Evolutionary conservation across 2,113 vertebrate species (phyloP).

Genomic region (Sceloporus tristichus): DNA sequence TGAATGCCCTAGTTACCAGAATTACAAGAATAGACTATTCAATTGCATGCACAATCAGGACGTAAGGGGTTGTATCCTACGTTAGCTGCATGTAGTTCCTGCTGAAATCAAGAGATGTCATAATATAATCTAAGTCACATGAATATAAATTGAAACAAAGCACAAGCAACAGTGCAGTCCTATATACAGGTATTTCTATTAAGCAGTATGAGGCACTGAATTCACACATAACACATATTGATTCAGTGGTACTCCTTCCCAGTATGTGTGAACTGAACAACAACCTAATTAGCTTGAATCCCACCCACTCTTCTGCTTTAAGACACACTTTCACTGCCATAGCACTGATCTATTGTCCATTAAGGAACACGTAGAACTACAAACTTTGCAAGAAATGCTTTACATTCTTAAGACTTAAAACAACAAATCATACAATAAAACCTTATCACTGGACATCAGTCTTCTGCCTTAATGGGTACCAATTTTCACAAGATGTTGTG

Average conservation of each 20-base stretch:
- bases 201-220: neutral
- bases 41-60: neutral
- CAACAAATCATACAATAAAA: neutral
- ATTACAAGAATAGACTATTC: neutral
- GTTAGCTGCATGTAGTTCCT: neutral
- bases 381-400: neutral
- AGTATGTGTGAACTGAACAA: neutral
- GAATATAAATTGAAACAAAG: neutral
- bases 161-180: neutral
- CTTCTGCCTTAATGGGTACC: neutral
- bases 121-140: neutral
- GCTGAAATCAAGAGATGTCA: neutral
- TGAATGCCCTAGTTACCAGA: neutral
- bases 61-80: neutral
- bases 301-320: neutral
- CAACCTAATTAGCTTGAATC: neutral
- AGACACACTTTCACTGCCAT: neutral
- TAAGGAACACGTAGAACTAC: neutral
- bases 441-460: neutral
- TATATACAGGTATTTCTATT: neutral
- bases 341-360: neutral
- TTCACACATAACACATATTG: neutral
- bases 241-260: neutral
- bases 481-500: conserved; percentile 1
- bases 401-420: neutral